Evolutionary conservation across 2,797 vertebrate genomes (phyloP).

Genomic region (Meriones psammophilus): DNA sequence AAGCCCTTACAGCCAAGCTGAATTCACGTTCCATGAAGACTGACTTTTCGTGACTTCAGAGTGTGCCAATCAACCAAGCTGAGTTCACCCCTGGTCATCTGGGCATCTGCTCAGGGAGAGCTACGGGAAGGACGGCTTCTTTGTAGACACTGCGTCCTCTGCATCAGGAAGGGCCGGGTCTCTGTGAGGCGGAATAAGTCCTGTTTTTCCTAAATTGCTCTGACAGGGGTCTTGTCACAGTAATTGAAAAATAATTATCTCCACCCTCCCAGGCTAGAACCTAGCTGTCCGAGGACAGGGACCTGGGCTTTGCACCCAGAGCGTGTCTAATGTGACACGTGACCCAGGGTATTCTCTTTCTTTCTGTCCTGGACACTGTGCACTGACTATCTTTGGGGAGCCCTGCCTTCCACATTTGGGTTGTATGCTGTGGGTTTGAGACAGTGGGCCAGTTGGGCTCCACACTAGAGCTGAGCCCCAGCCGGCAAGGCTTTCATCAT

Average conservation of each 20-base stretch:
- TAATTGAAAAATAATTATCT: neutral
- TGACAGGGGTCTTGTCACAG: neutral
- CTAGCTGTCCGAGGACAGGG: neutral
- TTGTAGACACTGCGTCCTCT: neutral
- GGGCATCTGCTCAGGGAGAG: neutral
- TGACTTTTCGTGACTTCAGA: neutral
- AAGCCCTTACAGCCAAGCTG: neutral
- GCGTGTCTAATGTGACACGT: neutral
- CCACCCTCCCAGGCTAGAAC: neutral
- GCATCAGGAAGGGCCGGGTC: neutral
- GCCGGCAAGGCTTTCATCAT: neutral
- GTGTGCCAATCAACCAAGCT: neutral
- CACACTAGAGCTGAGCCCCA: neutral
- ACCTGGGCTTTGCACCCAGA: neutral
- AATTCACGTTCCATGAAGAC: neutral
- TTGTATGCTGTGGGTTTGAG: neutral
- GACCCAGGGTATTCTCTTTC: neutral
- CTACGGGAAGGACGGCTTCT: neutral
- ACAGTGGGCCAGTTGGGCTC: neutral
- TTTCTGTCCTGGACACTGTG: neutral
- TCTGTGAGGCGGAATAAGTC: neutral
- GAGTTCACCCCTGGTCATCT: neutral
- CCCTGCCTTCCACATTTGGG: neutral
- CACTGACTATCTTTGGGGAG: neutral
- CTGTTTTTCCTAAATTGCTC: neutral